phyloP scores from a whole-genome alignment of 2,888 invertebrate genomes.

The Suillia variegata region DNA sequence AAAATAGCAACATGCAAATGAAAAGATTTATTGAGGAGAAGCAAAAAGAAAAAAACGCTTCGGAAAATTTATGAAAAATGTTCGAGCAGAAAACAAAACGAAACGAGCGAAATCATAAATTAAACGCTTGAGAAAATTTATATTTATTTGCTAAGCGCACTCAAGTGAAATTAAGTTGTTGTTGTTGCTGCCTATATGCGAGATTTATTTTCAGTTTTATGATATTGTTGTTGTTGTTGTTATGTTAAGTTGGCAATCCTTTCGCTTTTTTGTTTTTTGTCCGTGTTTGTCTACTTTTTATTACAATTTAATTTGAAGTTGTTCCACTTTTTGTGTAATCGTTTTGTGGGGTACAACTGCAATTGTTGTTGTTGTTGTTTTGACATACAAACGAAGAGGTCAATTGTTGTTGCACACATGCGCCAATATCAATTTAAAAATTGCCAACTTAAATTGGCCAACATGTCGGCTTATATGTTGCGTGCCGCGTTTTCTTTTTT shows the following conservation, averaged over 20 bases:
- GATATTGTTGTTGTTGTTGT: too few relatives aligned
- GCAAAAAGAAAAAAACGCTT: neutral
- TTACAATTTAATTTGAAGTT: too few relatives aligned
- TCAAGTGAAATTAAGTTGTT: constrained; percentile 45
- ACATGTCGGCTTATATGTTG: too few relatives aligned
- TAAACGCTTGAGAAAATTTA: constrained; percentile 28
- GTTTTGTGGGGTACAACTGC: too few relatives aligned
- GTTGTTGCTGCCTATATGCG: constrained; percentile 25
- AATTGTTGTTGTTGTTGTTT: too few relatives aligned
- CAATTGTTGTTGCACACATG: too few relatives aligned
- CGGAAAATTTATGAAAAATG: neutral
- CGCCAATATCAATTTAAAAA: too few relatives aligned
- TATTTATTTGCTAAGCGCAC: constrained; percentile 26
- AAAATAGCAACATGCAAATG: constrained; percentile 49
- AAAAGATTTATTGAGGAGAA: constrained; percentile 40
- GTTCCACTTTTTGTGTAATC: too few relatives aligned
- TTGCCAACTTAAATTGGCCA: too few relatives aligned
- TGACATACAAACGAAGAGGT: too few relatives aligned
- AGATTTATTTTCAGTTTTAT: neutral
- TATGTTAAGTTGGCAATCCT: constrained; percentile 38
- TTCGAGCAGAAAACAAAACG: neutral
- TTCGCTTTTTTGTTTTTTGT: constrained; percentile 23
- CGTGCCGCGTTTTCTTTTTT: too few relatives aligned
- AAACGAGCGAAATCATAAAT: neutral
- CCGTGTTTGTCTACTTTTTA: too few relatives aligned